Base-by-base conservation (phyloP, 2,888 invertebrate species). In the Glaucopsyche alexis region DNA sequence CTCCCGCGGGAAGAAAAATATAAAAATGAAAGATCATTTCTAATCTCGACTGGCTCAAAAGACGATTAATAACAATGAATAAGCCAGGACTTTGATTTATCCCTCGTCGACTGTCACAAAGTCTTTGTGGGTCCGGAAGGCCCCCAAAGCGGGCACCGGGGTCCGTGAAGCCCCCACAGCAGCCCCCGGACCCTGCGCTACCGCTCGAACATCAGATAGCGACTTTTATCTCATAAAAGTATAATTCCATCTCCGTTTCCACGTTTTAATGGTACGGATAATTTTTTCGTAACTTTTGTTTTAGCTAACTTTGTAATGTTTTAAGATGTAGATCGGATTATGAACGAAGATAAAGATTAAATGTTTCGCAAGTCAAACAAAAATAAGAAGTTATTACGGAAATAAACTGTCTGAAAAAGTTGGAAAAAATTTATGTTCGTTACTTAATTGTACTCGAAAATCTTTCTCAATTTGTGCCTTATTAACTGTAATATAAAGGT, bases 11-110 rank as follows among this genome's bases (percentile, higher is more conserved):
- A 38, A 60, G 60, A 60, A 60, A 52, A 60, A 60, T 60, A 60
- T 60, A 60, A 60, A 38, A 42, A 16, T 45, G 45, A 13, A 45
- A 67, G 19, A 45, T 45, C 16, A 67, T 67, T 67, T 42, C 16
- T 67, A 67, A 67, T 67, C 67, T 19, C 42, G 16, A 7, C 42
- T 11, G 67, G 19, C 67, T 67, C 45, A 45, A 8, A 16, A 67
- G 42, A 45, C 67, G 45, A 67, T 67, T 42, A 45, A 67, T 67
- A 16, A 67, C 67, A 67, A 67, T 16, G 67, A 67, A 16, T 67
- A 9, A 45, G 42, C 42, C 6, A 5, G 45, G 67, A 42, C 67
- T 60, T 60, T 60, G 60, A 67, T 67, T 67, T 16, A 67, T 67
- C 67, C 45, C 11, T 6, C 42, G 67, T 45, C 42, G 16, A 38